A percentile compares a stretch with the other conserved stretches of the same genome.
Conservation (phyloP, 2,888 invertebrate species). For the Microplitis deprimator region DNA sequence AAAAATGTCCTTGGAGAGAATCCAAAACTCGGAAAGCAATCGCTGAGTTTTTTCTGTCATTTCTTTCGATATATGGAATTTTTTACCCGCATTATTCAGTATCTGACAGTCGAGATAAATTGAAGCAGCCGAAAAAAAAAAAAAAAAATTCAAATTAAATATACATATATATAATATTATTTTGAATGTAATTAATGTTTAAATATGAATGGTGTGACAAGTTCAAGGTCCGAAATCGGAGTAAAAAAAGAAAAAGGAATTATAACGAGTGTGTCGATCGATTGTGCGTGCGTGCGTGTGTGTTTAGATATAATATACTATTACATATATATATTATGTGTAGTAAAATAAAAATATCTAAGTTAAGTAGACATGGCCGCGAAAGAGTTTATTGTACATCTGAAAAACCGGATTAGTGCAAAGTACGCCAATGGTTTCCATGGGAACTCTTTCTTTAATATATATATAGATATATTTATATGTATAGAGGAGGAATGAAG, state of each 20-base stretch:
- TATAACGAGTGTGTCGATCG: slow-evolving; percentile 48
- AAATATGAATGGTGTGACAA: background rate
- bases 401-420: slow-evolving; percentile 43
- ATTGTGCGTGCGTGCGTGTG: slow-evolving; percentile 33
- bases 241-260: background rate
- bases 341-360: slow-evolving; percentile 32
- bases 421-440: slow-evolving; percentile 59
- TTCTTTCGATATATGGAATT: background rate
- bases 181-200: background rate
- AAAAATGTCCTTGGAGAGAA: background rate
- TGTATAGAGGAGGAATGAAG: slow-evolving; percentile 8
- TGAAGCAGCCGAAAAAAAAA: background rate
- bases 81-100: background rate
- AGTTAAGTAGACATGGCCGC: background rate
- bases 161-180: background rate
- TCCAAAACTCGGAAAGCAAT: slow-evolving; percentile 5
- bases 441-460: slow-evolving; percentile 54
- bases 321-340: background rate
- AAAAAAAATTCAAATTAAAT: too few relatives aligned
- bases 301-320: too few relatives aligned
- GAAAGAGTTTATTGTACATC: slow-evolving; percentile 14
- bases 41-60: background rate
- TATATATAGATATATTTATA: background rate
- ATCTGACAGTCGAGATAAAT: background rate
- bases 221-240: background rate